Evolutionary conservation across 1,140 invertebrate genomes (phyloP), one percentile per base, ranked within the genome.

Genomic region (Scaptomyza graminum): DNA sequence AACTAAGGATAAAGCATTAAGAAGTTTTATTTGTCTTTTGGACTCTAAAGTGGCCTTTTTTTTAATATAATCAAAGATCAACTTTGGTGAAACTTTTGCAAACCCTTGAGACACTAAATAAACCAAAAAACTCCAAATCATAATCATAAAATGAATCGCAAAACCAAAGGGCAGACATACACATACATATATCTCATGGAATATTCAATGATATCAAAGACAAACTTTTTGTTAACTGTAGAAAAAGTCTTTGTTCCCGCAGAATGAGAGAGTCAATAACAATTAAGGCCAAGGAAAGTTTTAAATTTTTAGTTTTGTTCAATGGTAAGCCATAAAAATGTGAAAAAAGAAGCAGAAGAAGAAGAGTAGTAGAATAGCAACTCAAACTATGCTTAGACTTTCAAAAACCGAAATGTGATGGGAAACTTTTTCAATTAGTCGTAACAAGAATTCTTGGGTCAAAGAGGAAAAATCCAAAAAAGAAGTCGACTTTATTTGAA

Each of bases 361-460:
- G 8, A 34, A 31, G n/a, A 31, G 28, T 31, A 22, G 28, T 56
- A 8, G 39, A 54, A 43, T 5, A 37, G 52, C 25, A 55, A 8
- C 9, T 15, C 64, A 13, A 74, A 83, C 80, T 84, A 84, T 83
- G 71, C 46, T 13, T 39, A 69, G 81, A 87, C 78, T 85, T 81
- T 75, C n/a, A 78, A 82, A 79, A 67, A 59, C 41, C 57, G 3
- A 54, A 71, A 52, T 59, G 60, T 44, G 64, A 63, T 73, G 68
- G 49, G 11, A 77, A 85, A 85, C 82, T 85, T 85, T 85, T 85
- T 85, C 78, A 85, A 85, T 85, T 85, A 85, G 83, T 88, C 68
- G 16, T 87, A 85, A 87, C 82, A 77, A 82, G 78, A 81, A 82
- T 82, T 82, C 72, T 87, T 75, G 28, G 46, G 31, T 56, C 63